Evolutionary conservation across 2,888 invertebrate genomes (phyloP).

Genomic region (Amiota mariae): DNA sequence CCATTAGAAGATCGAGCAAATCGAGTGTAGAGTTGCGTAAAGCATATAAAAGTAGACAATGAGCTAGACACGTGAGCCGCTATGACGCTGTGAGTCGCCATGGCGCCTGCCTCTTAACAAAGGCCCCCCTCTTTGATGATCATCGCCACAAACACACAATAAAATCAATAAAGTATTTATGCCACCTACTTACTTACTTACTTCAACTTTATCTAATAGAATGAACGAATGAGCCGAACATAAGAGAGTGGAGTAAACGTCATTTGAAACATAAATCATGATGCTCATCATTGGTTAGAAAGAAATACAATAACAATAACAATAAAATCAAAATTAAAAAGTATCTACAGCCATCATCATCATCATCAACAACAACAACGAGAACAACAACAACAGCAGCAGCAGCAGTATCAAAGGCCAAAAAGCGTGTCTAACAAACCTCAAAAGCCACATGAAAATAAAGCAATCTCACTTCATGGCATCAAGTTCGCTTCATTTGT

Average conservation of each 20-base stretch:
- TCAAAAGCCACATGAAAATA: neutral
- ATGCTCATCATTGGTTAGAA: neutral
- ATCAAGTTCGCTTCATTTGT: slow-evolving; percentile 9
- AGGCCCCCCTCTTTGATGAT: neutral
- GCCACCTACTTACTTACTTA: slow-evolving; percentile 26
- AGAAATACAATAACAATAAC: too few species aligned
- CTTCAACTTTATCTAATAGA: slow-evolving; percentile 44
- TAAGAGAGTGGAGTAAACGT: slow-evolving; percentile 46
- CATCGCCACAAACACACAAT: neutral
- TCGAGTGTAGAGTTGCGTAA: slow-evolving; percentile 23
- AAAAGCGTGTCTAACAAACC: slow-evolving; percentile 17
- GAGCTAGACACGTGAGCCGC: slow-evolving; percentile 35
- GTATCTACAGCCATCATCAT: neutral
- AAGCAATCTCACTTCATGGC: slow-evolving; percentile 6
- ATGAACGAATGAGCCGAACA: slow-evolving; percentile 55
- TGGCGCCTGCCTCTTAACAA: slow-evolving; percentile 8
- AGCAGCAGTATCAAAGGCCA: slow-evolving; percentile 3
- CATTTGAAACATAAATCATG: slow-evolving; percentile 8
- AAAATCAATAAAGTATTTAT: slow-evolving; percentile 25
- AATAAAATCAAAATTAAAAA: too few species aligned
- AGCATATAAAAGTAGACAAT: slow-evolving; percentile 26
- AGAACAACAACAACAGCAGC: slow-evolving; percentile 6
- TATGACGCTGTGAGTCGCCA: slow-evolving; percentile 36
- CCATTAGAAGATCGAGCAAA: neutral
- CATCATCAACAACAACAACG: slow-evolving; percentile 12